Base-by-base conservation (phyloP, 2,113 vertebrate genomes). In the Cheirogaleus medius region DNA sequence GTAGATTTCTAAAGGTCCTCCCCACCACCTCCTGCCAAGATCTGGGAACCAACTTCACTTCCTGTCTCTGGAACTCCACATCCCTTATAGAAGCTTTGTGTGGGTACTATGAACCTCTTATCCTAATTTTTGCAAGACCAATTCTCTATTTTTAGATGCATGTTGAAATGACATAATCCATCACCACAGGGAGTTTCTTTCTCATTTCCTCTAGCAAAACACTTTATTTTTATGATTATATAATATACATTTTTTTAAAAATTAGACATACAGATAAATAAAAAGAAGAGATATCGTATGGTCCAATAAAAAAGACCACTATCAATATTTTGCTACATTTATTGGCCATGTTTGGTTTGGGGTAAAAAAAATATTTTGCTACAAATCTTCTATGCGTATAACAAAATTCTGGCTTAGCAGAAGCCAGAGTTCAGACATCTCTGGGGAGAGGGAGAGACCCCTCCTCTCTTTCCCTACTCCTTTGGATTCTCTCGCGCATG, bases 71-170 rank as follows among this genome's bases (percentile, higher is more conserved):
- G 81, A 81, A 66, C 32, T 44, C 21, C 0, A 63, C 5, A 2
- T 13, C 8, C 25, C 80, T 80, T 39, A 86, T 82, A 56, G 92
- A 94, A 76, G 94, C 17, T 58, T 85, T 76, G 94, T 95, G 47
- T 87, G n/a, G 95, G 77, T 56, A 8, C 71, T 54, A 32, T 39
- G 78, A 74, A 29, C 66, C n/a, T 89, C 37, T 21, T 29, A 52
- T 3, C 3, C 14, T 58, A 66, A 20, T 27, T 64, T 95, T 49
- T 92, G 52, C 52, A 58, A 91, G 77, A 94, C 58, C 68, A 74
- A 94, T 81, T 85, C 49, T 91, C 64, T 91, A 68, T 87, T 91
- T 73, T 69, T 88, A 91, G 68, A 81, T 80, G 44, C 44, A n/a
- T 54, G 77, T 78, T 96, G 93, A 74, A 88, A 66, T 84, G 63